phyloP scores from a whole-genome alignment of 1,140 invertebrate genomes.

The Chrysopa pallens region DNA sequence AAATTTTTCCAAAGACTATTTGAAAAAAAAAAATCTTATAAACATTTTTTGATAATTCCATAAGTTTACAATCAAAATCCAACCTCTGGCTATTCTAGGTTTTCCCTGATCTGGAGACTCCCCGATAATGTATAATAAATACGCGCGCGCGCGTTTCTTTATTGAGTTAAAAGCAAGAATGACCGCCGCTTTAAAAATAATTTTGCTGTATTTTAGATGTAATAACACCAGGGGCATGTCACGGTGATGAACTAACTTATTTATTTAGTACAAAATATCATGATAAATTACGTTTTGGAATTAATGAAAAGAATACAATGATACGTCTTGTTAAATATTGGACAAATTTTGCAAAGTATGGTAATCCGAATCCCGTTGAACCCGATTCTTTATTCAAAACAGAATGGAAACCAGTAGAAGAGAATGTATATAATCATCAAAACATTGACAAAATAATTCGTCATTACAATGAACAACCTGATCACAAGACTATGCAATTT shows the following conservation, averaged over 20 bases:
- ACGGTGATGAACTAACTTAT: slow-evolving; percentile 41
- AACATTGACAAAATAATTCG: slow-evolving; percentile 13
- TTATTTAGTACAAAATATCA: slow-evolving; percentile 30
- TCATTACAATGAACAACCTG: slow-evolving; percentile 16
- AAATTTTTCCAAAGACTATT: too few species aligned
- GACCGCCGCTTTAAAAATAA: slow-evolving; percentile 21
- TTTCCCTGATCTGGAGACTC: too few species aligned
- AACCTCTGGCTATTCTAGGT: too few species aligned
- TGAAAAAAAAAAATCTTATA: too few species aligned
- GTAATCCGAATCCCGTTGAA: slow-evolving; percentile 15
- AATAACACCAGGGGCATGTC: slow-evolving; percentile 28
- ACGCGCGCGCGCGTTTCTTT: too few species aligned
- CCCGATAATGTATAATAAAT: too few species aligned
- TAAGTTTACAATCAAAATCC: too few species aligned
- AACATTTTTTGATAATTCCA: too few species aligned
- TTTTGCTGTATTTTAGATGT: not conserved
- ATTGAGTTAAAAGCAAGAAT: too few species aligned
- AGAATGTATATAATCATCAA: slow-evolving; percentile 16
- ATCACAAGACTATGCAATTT: slow-evolving; percentile 20
- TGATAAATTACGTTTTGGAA: slow-evolving; percentile 16
- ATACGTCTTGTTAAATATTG: slow-evolving; percentile 19
- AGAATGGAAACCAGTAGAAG: slow-evolving; percentile 15
- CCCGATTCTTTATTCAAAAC: slow-evolving; percentile 1
- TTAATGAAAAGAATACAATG: slow-evolving; percentile 9
- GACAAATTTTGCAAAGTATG: slow-evolving; percentile 27